phyloP scores from a whole-genome alignment of 2,797 vertebrate genomes.

The Poliocrania exsul region DNA sequence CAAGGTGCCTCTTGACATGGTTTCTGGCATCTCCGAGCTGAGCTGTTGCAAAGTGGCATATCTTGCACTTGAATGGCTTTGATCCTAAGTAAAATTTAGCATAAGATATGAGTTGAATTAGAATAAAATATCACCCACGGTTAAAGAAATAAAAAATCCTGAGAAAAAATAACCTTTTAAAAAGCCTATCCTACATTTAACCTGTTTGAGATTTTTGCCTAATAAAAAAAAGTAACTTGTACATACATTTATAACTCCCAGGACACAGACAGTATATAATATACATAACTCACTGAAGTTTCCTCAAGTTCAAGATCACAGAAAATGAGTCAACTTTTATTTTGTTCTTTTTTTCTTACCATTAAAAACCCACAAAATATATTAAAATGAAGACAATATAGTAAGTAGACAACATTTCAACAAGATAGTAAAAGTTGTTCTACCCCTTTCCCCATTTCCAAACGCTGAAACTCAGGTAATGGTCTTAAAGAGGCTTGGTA shows the following conservation, averaged over 20 bases:
- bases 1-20: slow-evolving; percentile 98
- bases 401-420: neutral
- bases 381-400: slow-evolving; percentile 13
- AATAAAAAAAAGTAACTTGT: slow-evolving; percentile 28
- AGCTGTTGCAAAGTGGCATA: slow-evolving; percentile 98
- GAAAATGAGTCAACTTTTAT: neutral
- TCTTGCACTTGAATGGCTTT: slow-evolving; percentile 98
- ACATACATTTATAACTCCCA: slow-evolving; percentile 46
- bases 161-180: slow-evolving; percentile 49
- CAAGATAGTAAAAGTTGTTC: neutral
- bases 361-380: neutral
- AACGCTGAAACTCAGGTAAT: neutral
- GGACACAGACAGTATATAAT: neutral
- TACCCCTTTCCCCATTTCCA: neutral
- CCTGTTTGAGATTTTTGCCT: slow-evolving; percentile 60
- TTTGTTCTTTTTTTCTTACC: neutral
- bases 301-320: neutral
- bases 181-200: slow-evolving; percentile 55
- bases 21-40: slow-evolving; percentile 98
- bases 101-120: slow-evolving; percentile 76
- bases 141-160: slow-evolving; percentile 64
- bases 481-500: neutral
- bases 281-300: slow-evolving; percentile 33
- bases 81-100: slow-evolving; percentile 89
- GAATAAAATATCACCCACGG: slow-evolving; percentile 67